These are phyloP conservation scores for Rhogogaster chlorosoma DNA, from an alignment of 2,888 invertebrate species.

Conservation along the genomic window DNA sequence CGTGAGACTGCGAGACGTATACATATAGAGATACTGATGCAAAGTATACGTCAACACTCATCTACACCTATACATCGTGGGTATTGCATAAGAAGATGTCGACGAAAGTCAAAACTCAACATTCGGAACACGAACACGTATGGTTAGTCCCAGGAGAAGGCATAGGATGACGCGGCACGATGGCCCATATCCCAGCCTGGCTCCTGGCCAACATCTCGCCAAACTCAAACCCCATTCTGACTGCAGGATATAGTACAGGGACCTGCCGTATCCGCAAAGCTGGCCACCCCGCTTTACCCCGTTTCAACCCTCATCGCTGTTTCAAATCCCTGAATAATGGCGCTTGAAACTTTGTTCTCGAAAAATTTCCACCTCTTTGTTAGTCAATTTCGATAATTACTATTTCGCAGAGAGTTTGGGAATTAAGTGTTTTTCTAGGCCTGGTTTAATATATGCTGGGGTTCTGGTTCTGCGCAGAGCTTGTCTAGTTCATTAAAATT, in stretches of 20 bases:
- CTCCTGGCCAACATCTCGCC: conserved; percentile 43
- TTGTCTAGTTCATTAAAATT: background rate
- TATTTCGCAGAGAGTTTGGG: background rate
- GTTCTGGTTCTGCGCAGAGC: background rate
- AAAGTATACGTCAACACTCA: background rate
- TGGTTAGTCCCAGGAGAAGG: conserved; percentile 43
- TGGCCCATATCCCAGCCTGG: conserved; percentile 49
- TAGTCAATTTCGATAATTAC: conserved; percentile 19
- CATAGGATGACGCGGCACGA: conserved; percentile 10
- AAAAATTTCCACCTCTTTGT: background rate
- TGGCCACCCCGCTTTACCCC: background rate
- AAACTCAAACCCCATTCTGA: conserved; percentile 27
- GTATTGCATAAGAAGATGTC: background rate
- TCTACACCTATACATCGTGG: background rate
- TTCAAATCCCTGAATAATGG: conserved; percentile 7
- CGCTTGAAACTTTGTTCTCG: conserved; percentile 9
- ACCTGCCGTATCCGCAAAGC: conserved; percentile 16
- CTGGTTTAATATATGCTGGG: background rate
- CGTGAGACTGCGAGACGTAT: background rate
- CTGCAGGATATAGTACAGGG: background rate
- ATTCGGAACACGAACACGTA: conserved; percentile 34
- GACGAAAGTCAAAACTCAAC: conserved; percentile 2
- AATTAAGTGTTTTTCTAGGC: background rate
- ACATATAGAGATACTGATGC: background rate
- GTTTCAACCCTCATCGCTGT: background rate